These are phyloP conservation scores for Sarcophaga subvicina DNA, from an alignment of 2,888 invertebrate genomes.

Conservation along the genomic window DNA sequence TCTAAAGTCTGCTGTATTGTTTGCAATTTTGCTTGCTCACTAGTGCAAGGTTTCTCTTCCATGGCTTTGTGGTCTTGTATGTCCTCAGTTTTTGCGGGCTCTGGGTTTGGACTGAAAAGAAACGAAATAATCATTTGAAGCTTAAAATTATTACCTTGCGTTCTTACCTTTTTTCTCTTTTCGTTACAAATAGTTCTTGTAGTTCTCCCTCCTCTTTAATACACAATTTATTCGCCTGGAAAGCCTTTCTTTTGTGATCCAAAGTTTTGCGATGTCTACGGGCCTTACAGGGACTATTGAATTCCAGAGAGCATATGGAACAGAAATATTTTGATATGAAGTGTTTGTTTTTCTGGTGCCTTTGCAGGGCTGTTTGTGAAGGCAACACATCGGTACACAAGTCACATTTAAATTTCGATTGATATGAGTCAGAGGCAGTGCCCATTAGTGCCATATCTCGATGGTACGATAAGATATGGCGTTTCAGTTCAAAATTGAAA, in stretches of 20 bases:
- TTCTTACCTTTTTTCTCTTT: constrained; percentile 38
- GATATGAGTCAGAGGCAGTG: constrained; percentile 86
- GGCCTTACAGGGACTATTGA: constrained; percentile 85
- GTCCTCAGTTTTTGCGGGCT: background rate
- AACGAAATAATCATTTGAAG: background rate
- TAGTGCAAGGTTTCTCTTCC: constrained; percentile 49
- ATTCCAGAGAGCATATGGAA: constrained; percentile 86
- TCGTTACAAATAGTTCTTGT: background rate
- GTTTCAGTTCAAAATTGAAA: constrained; percentile 88
- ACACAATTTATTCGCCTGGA: background rate
- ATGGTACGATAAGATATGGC: constrained; percentile 82
- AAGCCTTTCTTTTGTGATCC: constrained; percentile 81
- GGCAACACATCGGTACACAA: constrained; percentile 84
- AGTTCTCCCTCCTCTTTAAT: background rate
- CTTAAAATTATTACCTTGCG: background rate
- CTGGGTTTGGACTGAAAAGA: background rate
- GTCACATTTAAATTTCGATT: constrained; percentile 85
- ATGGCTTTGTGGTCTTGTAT: background rate
- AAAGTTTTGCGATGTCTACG: constrained; percentile 86
- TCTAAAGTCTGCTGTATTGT: background rate
- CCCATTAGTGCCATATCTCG: constrained; percentile 83
- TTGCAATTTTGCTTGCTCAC: constrained; percentile 33
- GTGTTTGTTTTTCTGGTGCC: constrained; percentile 86
- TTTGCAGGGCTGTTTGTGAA: constrained; percentile 86
- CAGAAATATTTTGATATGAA: constrained; percentile 86